Conservation (phyloP, 2,888 invertebrate genomes). For the Phymatocera aterrima region DNA sequence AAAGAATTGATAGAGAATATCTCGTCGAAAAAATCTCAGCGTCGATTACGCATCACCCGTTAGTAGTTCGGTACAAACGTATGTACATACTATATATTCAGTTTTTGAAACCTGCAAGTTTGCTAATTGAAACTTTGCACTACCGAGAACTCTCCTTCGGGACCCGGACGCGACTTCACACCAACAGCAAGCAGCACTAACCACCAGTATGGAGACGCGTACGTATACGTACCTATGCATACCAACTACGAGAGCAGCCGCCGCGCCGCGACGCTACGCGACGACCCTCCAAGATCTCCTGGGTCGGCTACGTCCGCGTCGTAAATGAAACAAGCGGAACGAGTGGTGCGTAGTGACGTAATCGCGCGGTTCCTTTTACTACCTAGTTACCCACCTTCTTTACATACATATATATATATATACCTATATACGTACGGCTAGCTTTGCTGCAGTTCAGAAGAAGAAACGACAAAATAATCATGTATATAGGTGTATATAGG, state of each 20-base stretch:
- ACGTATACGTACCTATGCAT: too few species aligned
- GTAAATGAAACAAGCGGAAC: conserved; percentile 30
- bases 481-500: too few species aligned
- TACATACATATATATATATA: background rate
- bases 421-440: background rate
- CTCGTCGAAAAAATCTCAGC: too few species aligned
- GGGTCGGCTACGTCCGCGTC: conserved; percentile 32
- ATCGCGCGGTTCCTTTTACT: conserved; percentile 28
- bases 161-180: background rate
- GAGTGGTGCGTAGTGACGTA: conserved; percentile 26
- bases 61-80: too few species aligned
- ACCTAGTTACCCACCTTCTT: background rate
- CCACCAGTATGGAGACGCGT: too few species aligned
- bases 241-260: too few species aligned
- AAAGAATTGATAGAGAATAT: too few species aligned
- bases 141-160: background rate
- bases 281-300: conserved; percentile 29
- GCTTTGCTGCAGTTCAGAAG: too few species aligned
- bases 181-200: background rate
- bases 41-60: too few species aligned
- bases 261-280: too few species aligned
- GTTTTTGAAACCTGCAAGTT: background rate
- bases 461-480: too few species aligned
- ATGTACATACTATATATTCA: too few species aligned
- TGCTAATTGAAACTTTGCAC: conserved; percentile 24